Conservation (phyloP, 2,113 vertebrate species). For the Cheirogaleus medius region DNA sequence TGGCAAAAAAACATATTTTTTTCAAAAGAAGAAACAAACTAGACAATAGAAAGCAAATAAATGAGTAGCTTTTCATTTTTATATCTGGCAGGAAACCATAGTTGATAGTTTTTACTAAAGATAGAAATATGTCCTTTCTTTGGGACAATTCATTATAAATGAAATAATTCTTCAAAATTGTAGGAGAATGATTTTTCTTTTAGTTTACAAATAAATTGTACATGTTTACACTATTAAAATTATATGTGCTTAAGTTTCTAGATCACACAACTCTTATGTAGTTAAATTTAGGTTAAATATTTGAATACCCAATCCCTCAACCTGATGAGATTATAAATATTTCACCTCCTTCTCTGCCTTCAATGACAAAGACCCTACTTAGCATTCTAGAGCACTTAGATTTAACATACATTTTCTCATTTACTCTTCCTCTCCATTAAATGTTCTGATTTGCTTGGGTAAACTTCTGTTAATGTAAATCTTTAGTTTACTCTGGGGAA, state of each 20-base stretch:
- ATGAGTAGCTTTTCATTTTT: slow-evolving; percentile 6
- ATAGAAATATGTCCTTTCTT: slow-evolving; percentile 12
- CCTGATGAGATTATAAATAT: background rate
- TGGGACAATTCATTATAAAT: background rate
- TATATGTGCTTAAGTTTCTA: background rate
- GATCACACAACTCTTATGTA: background rate
- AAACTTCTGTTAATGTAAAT: background rate
- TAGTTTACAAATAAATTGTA: slow-evolving; percentile 12
- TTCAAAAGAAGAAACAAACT: background rate
- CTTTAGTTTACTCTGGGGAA: slow-evolving; percentile 14
- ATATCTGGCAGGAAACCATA: background rate
- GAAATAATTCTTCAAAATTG: slow-evolving; percentile 10
- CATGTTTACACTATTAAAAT: background rate
- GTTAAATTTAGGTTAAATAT: background rate
- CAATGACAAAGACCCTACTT: background rate
- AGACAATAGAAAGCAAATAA: slow-evolving; percentile 6
- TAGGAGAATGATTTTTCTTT: background rate
- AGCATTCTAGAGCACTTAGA: background rate
- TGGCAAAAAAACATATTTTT: background rate
- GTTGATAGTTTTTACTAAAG: background rate
- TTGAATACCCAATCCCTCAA: background rate
- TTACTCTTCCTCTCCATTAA: background rate
- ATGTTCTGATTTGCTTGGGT: slow-evolving; percentile 16
- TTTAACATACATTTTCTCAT: background rate
- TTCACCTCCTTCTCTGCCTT: background rate